Conservation (phyloP, 2,888 invertebrate genomes). For the Torymus texanus region DNA sequence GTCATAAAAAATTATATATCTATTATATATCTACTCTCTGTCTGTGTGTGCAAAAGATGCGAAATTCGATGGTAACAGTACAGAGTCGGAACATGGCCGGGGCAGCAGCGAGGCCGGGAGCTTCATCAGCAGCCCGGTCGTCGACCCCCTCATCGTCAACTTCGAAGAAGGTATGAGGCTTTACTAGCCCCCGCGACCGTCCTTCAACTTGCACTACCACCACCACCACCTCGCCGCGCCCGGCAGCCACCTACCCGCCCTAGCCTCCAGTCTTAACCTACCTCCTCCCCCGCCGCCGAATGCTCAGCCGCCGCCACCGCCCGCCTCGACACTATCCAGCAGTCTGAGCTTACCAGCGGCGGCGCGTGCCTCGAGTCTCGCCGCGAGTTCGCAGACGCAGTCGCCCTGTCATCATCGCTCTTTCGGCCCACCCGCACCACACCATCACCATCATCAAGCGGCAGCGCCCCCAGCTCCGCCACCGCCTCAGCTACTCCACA, state of each 20-base stretch:
- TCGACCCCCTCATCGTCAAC: slow-evolving; percentile 85
- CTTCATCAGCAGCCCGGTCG: slow-evolving; percentile 76
- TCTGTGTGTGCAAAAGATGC: slow-evolving; percentile 60
- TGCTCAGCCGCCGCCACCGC: slow-evolving; percentile 61
- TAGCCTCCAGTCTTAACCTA: slow-evolving; percentile 70
- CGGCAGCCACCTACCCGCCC: slow-evolving; percentile 68
- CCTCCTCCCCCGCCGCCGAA: slow-evolving; percentile 55
- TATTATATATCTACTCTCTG: not conserved
- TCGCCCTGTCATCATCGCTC: slow-evolving; percentile 69
- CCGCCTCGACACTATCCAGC: no score
- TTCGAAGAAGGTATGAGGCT: slow-evolving; percentile 90
- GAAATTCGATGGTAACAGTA: slow-evolving; percentile 71
- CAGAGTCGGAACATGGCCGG: slow-evolving; percentile 72
- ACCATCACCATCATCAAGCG: slow-evolving; percentile 49
- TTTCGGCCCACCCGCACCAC: slow-evolving; percentile 40
- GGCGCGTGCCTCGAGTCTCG: slow-evolving; percentile 55
- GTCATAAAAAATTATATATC: not conserved
- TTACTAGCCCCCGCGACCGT: slow-evolving; percentile 78
- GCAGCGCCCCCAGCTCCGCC: slow-evolving; percentile 46
- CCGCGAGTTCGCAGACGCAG: slow-evolving; percentile 65
- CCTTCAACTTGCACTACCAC: slow-evolving; percentile 74
- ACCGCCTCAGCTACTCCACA: slow-evolving; percentile 56
- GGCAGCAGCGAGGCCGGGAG: slow-evolving; percentile 72
- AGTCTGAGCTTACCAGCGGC: slow-evolving; percentile 1
- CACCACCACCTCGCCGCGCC: slow-evolving; percentile 64